A percentile compares a stretch with the other conserved stretches of the same genome.
Evolutionary conservation across 2,113 vertebrate genomes (phyloP).

Genomic region (Aythya baeri): DNA sequence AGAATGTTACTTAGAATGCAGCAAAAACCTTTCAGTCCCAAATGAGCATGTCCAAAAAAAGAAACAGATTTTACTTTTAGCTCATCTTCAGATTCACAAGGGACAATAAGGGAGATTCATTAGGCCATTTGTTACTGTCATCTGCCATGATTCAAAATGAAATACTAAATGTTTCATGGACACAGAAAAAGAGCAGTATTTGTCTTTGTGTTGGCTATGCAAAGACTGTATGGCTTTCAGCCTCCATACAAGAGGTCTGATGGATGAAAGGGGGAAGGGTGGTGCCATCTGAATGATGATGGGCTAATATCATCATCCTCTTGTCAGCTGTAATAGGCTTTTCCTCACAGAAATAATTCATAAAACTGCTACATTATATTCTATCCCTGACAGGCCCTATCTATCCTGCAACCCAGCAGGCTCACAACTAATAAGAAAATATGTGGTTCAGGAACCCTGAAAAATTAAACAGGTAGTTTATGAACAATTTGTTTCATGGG

Average conservation of each 20-base stretch:
- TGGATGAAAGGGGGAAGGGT: slow-evolving; percentile 96
- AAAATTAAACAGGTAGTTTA: slow-evolving; percentile 99
- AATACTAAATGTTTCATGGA: slow-evolving; percentile 99
- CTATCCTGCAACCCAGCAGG: slow-evolving; percentile 97
- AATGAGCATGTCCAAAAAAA: slow-evolving; percentile 58
- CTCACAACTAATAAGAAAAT: slow-evolving; percentile 99
- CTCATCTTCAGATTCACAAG: slow-evolving; percentile 88
- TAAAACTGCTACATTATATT: slow-evolving; percentile 97
- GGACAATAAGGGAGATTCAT: slow-evolving; percentile 99
- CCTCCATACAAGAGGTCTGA: slow-evolving; percentile 88
- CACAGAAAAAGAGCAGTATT: slow-evolving; percentile 96
- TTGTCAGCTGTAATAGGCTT: slow-evolving; percentile 99
- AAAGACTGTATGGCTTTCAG: slow-evolving; percentile 81
- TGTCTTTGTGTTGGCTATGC: slow-evolving; percentile 95
- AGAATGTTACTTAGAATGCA: slow-evolving; percentile 45
- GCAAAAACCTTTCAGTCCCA: slow-evolving; percentile 30
- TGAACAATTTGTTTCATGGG: slow-evolving; percentile 97
- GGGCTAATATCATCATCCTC: slow-evolving; percentile 99
- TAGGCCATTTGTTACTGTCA: slow-evolving; percentile 98
- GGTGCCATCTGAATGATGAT: slow-evolving; percentile 99
- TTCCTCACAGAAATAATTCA: slow-evolving; percentile 99
- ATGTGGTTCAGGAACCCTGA: slow-evolving; percentile 97
- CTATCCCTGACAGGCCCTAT: slow-evolving; percentile 96
- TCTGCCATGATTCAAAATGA: slow-evolving; percentile 98
- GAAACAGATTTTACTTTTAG: slow-evolving; percentile 82